Conservation (phyloP, 1,140 invertebrate genomes). For the Zaprionus inermis region DNA sequence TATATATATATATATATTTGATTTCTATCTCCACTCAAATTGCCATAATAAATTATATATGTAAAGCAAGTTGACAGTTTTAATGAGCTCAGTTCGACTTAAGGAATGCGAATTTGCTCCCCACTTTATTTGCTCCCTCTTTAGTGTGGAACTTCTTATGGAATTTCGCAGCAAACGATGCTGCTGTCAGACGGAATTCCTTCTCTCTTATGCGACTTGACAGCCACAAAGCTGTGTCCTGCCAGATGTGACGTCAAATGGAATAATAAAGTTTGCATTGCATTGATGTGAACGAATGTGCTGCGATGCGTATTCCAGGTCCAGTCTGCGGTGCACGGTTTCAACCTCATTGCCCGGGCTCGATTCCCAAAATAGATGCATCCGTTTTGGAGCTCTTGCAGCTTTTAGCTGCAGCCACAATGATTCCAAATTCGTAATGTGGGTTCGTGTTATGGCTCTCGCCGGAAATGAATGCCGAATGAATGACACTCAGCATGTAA, state of each 20-base stretch:
- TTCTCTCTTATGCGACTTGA: background rate
- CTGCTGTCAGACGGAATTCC: background rate
- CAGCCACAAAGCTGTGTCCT: background rate
- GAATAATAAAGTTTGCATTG: constrained; percentile 21
- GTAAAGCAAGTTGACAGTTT: background rate
- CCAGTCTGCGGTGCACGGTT: constrained; percentile 1
- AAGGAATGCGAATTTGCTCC: too few relatives aligned
- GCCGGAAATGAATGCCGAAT: constrained; percentile 44
- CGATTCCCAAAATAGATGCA: constrained; percentile 44
- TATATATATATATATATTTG: constrained; percentile 47
- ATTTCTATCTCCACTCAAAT: constrained; percentile 27
- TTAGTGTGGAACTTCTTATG: too few relatives aligned
- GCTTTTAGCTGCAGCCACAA: constrained; percentile 26
- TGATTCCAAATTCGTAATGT: too few relatives aligned
- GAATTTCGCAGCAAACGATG: background rate
- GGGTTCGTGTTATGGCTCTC: background rate
- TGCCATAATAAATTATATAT: constrained; percentile 43
- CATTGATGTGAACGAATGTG: background rate
- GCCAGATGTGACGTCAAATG: constrained; percentile 34
- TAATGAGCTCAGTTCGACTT: too few relatives aligned
- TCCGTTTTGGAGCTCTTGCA: constrained; percentile 6
- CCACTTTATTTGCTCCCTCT: too few relatives aligned
- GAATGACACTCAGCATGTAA: constrained; percentile 39
- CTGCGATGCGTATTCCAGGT: constrained; percentile 1
- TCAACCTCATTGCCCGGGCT: constrained; percentile 18